A percentile compares a stretch with the other conserved stretches of the same genome.
Conservation (phyloP, 2,113 vertebrate genomes). For the Nettapus auritus region DNA sequence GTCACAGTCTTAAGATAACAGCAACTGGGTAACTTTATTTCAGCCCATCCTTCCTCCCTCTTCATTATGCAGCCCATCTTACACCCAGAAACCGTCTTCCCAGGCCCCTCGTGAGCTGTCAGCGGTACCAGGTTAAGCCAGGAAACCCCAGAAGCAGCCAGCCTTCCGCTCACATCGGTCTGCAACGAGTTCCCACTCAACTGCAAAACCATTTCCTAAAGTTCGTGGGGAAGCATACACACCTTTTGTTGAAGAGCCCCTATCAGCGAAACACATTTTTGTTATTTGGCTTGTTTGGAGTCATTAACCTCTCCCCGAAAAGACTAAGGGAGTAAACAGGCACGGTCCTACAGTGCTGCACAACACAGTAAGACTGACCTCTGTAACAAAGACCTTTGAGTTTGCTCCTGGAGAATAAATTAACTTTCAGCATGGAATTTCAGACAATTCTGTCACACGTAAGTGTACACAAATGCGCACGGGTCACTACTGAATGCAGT, state of each 20-base stretch:
- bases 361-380: background rate
- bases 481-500: background rate
- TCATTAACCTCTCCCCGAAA: background rate
- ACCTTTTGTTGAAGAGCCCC: background rate
- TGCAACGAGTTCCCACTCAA: background rate
- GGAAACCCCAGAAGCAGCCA: background rate
- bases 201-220: background rate
- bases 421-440: background rate
- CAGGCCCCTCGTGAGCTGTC: background rate
- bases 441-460: background rate
- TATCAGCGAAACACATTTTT: background rate
- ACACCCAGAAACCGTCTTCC: background rate
- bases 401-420: background rate
- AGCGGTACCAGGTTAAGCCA: background rate
- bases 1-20: slow-evolving; percentile 67
- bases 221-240: background rate
- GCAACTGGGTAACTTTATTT: slow-evolving; percentile 52
- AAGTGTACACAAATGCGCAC: background rate
- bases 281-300: background rate
- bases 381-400: background rate
- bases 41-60: slow-evolving; percentile 45
- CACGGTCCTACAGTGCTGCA: background rate
- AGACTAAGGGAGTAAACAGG: background rate
- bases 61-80: background rate
- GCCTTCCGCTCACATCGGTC: background rate